A percentile compares a stretch with the other conserved stretches of the same genome.
These are phyloP conservation scores for Podargus strigoides DNA, from an alignment of 2,797 vertebrate genomes.

Conservation along the genomic window DNA sequence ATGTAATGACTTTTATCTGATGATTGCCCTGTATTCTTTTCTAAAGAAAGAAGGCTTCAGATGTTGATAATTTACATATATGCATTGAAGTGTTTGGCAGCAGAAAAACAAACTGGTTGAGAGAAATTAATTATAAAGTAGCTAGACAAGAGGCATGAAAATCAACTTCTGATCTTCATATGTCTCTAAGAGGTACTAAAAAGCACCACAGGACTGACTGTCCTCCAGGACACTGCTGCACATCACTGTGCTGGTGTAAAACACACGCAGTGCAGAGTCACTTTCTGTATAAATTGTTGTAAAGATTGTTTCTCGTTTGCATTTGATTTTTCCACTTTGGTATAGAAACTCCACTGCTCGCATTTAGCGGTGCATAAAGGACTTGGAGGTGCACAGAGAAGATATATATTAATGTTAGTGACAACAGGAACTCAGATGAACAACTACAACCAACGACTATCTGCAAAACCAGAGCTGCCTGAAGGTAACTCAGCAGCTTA, in stretches of 20 bases:
- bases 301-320: not conserved
- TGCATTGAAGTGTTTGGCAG: not conserved
- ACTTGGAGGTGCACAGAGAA: not conserved
- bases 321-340: accelerated
- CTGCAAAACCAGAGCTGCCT: not conserved
- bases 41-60: slow-evolving; percentile 18
- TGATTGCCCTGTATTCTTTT: slow-evolving; percentile 37
- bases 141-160: not conserved
- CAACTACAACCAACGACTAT: accelerated
- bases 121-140: slow-evolving; percentile 45
- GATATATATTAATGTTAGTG: accelerated
- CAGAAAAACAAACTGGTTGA: slow-evolving; percentile 38
- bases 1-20: slow-evolving; percentile 68
- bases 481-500: not conserved
- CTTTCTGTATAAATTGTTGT: not conserved
- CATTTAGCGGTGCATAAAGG: accelerated
- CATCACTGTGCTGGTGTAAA: not conserved
- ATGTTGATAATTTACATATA: slow-evolving; percentile 57
- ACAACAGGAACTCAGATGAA: not conserved
- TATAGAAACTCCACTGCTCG: not conserved
- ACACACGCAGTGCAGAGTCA: accelerated
- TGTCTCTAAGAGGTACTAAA: not conserved
- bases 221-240: not conserved
- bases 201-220: not conserved
- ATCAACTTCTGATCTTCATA: not conserved